Evolutionary conservation across 2,113 vertebrate genomes (phyloP), one percentile per base, ranked within the genome.

Genomic region (Leuciscus idus): DNA sequence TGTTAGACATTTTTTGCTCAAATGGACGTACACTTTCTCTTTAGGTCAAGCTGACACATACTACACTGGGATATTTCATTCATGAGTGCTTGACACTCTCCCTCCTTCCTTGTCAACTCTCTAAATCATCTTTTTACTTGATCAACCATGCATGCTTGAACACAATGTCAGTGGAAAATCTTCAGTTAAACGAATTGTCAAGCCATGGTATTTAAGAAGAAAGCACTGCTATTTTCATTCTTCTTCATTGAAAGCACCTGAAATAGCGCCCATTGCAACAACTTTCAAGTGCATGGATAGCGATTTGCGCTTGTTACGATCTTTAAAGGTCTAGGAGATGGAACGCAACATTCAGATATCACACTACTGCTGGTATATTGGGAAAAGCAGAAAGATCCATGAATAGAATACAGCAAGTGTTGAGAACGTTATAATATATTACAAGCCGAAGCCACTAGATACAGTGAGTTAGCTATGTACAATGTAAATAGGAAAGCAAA

Each of bases 41-140:
- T 81, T 66, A 48, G n/a, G 79, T 81, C 79, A 30, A 81, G 61
- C 48, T n/a, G 59, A 81, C 8, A 46, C 26, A 17, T 5, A 62
- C 4, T 64, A 19, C n/a, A 62, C 26, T 30, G n/a, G n/a, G 10
- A 66, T 66, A 28, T 66, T 66, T 26, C 8, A 3, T 33, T 81
- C 23, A 19, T 4, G 4, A 64, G 78, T 19, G 13, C 30, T 59
- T 59, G 33, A 43, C 57, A 26, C 77, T 33, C 17, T 33, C 75
- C 30, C 17, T 36, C 6, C 19, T 33, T 15, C 50, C 50, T 15
- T 77, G 17, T 8, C 28, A 17, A 77, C 74, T 28, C 13, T 19
- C 12, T n/a, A 48, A 46, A 17, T 48, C n/a, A 76, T 30, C 7
- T 30, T 74, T 46, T 76, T 76, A 52, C 15, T 39, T 17, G 1